Evolutionary conservation across 2,113 vertebrate genomes (phyloP).

Genomic region (Scytalopus superciliaris): DNA sequence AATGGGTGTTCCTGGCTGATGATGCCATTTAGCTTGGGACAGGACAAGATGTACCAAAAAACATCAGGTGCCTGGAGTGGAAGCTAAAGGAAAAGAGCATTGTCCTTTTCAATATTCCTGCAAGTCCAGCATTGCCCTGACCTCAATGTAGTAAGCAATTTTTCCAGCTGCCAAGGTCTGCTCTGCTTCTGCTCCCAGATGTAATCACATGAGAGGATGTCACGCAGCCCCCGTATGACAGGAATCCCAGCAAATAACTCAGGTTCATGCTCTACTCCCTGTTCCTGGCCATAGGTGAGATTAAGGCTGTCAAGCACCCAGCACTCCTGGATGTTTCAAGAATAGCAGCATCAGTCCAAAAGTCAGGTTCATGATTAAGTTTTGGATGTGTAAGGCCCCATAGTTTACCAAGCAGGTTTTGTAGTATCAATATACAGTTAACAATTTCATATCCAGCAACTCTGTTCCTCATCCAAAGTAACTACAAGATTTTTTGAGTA

Average conservation of each 20-base stretch:
- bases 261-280: not conserved
- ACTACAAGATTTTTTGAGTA: not conserved
- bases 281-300: not conserved
- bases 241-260: not conserved
- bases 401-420: not conserved
- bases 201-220: not conserved
- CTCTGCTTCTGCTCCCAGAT: not conserved
- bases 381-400: not conserved
- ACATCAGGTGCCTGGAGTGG: not conserved
- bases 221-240: not conserved
- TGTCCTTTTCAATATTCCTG: not conserved
- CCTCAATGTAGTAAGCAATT: not conserved
- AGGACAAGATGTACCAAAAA: not conserved
- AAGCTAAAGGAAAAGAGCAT: not conserved
- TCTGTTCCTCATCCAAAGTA: not conserved
- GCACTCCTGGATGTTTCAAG: not conserved
- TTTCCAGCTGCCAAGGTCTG: not conserved
- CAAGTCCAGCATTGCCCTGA: not conserved
- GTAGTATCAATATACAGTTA: not conserved
- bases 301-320: not conserved
- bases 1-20: accelerated
- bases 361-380: not conserved
- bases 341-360: not conserved
- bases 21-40: not conserved
- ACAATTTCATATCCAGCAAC: not conserved